Conservation (phyloP, 1,140 invertebrate genomes). For the Lepidurus couesii region DNA sequence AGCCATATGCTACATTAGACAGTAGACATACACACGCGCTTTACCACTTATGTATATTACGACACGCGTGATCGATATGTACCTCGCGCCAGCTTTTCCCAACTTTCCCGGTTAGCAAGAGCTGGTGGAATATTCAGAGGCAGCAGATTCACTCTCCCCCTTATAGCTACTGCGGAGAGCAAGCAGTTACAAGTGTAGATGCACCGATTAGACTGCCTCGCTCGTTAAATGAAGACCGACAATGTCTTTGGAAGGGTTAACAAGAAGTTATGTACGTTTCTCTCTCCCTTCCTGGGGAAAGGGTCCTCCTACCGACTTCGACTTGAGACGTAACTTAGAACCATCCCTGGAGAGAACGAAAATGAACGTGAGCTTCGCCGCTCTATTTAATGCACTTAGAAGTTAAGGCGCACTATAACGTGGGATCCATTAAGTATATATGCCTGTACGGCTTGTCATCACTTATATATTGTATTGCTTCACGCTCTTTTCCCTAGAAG, state of each 20-base stretch:
- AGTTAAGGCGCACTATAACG: no score
- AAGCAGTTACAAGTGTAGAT: conserved; percentile 3
- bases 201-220: not conserved
- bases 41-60: not conserved
- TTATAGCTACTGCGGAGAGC: not conserved
- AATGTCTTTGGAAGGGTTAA: not conserved
- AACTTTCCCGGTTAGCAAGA: not conserved
- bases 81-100: not conserved
- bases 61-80: conserved; percentile 17
- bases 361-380: no score
- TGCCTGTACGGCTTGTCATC: no score
- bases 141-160: not conserved
- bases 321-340: no score
- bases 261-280: not conserved
- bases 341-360: no score
- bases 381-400: no score
- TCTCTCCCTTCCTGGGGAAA: no score
- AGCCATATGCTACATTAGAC: conserved; percentile 2
- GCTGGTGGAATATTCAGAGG: not conserved
- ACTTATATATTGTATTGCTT: no score
- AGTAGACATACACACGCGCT: conserved; percentile 7
- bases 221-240: not conserved
- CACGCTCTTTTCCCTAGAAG: no score
- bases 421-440: no score
- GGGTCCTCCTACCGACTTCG: no score